Evolutionary conservation across 53 echinoderm and acorn worm species (phyloP), one percentile per base, ranked within the genome.

Genomic region (Echinarachnius parma): DNA sequence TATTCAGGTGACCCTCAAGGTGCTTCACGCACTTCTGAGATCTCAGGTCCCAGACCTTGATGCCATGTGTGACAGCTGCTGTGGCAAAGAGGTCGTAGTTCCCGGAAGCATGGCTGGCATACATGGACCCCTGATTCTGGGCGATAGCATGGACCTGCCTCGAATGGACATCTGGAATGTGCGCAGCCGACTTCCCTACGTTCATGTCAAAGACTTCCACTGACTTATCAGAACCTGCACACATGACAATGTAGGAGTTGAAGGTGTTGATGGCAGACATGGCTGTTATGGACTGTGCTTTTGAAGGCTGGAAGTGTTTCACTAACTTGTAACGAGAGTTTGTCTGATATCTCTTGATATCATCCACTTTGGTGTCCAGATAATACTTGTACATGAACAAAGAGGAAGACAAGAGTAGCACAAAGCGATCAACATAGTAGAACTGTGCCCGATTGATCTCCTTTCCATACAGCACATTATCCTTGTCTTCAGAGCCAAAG

Each of bases 51-150:
- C 98, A 98, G 21, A 98, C 75, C 61, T 98, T 98, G 18, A 98
- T 83, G 29, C 86, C 86, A 74, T 92, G 88, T 23, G 92, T 92
- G 30, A 87, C 83, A 22, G 98, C 92, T 11, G 98, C 76, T 32
- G 92, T 98, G 13, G 81, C 52, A 75, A 88, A 98, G 20, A 98
- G 58, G 62, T 98, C 92, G 61, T 89, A 98, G 47, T 85, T 83
- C 10, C 85, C 59, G 8, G 92, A 46, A 15, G 77, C 65, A 61
- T 92, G 86, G 54, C 92, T 87, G 32, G 92, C 92, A 83, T 77
- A 98, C 48, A 88, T 83, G 11, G 98, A 98, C 11, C 98, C 98
- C 98, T 89, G 78, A 80, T 98, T 98, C 22, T 92, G 98, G 30
- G 82, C 62, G 22, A 98, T 83, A 1, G 80, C 62, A 57, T 98